Conservation (phyloP, 2,888 invertebrate species). For the Ariolimax columbianus region DNA sequence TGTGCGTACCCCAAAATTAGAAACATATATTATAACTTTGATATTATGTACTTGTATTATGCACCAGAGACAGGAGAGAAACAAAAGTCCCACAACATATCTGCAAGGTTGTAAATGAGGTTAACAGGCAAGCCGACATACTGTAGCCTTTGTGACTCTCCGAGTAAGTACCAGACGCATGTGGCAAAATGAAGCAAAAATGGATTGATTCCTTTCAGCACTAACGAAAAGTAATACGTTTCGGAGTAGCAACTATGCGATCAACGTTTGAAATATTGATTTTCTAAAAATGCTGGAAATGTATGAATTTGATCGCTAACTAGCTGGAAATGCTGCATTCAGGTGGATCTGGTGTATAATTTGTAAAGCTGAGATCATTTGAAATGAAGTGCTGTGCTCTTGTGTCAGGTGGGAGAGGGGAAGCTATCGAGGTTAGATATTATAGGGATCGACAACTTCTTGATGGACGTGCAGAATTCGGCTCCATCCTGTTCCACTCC, state of each 20-base stretch:
- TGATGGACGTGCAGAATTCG: neutral
- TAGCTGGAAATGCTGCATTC: conserved; percentile 25
- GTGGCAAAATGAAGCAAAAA: neutral
- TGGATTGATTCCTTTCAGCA: neutral
- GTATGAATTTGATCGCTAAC: conserved; percentile 30
- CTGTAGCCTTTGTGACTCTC: neutral
- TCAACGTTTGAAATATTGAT: conserved; percentile 35
- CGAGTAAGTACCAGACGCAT: neutral
- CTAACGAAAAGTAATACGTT: conserved; percentile 18
- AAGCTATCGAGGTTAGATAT: neutral
- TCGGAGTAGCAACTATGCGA: neutral
- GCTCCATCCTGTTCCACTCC: neutral
- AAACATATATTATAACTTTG: too few species aligned
- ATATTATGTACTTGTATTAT: too few species aligned
- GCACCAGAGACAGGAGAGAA: too few species aligned
- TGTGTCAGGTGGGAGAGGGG: neutral
- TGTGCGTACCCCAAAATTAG: too few species aligned
- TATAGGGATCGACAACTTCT: neutral
- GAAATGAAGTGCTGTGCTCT: conserved; percentile 15
- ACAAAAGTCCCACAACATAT: too few species aligned
- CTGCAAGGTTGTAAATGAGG: neutral
- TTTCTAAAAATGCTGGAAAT: neutral
- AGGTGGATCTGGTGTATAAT: conserved; percentile 11
- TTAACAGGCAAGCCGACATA: neutral
- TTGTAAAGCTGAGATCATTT: neutral